Percentiles rank a stretch among this genome's conserved stretches.
These are phyloP conservation scores for Notothenia rossii DNA, from an alignment of 2,113 vertebrate genomes.

Conservation along the genomic window DNA sequence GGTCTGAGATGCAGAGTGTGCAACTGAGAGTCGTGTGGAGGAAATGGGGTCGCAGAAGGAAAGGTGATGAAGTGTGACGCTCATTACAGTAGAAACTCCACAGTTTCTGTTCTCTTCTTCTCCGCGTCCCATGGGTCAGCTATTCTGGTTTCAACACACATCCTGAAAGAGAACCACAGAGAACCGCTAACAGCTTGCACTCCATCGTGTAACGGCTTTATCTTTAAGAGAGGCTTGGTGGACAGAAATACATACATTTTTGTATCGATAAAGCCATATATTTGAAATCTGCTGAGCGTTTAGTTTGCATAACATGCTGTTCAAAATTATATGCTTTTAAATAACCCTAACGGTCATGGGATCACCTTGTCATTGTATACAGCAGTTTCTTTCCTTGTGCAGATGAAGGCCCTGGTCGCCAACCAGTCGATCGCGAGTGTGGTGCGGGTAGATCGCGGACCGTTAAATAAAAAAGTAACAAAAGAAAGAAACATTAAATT, in stretches of 20 bases:
- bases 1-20: neutral
- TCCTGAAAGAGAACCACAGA: constrained; percentile 39
- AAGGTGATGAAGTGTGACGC: constrained; percentile 64
- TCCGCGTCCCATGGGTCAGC: constrained; percentile 62
- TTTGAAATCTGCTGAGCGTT: neutral
- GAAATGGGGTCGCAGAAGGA: constrained; percentile 37
- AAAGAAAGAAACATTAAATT: no score
- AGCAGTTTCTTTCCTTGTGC: no score
- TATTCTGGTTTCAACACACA: constrained; percentile 63
- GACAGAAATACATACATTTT: neutral
- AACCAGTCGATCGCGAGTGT: no score
- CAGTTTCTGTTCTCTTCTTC: constrained; percentile 74
- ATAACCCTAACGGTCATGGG: neutral
- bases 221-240: neutral
- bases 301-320: neutral
- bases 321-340: neutral
- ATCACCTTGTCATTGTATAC: no score
- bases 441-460: no score
- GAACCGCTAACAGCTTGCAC: neutral
- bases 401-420: no score
- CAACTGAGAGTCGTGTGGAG: constrained; percentile 17
- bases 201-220: neutral
- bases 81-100: constrained; percentile 63
- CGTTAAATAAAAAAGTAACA: no score
- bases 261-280: neutral